phyloP scores from a whole-genome alignment of 1,140 invertebrate species.

The Colletes gigas region DNA sequence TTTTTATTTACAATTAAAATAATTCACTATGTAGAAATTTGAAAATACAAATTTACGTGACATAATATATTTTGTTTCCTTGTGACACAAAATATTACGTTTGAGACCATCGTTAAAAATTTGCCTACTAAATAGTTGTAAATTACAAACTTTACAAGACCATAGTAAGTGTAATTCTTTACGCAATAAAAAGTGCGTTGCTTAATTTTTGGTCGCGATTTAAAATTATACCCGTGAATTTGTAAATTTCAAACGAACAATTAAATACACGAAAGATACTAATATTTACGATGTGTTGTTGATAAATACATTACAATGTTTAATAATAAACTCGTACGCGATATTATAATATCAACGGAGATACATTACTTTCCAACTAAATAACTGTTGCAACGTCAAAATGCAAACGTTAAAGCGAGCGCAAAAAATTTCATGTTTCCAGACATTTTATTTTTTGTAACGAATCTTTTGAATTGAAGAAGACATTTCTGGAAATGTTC shows the following conservation, averaged over 20 bases:
- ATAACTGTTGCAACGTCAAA: not conserved
- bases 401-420: not conserved
- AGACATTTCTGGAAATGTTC: not conserved
- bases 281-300: not conserved
- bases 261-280: not conserved
- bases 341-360: slow-evolving; percentile 10
- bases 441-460: not conserved
- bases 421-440: not conserved
- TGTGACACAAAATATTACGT: too few species aligned
- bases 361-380: not conserved
- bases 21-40: not conserved
- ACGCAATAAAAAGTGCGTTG: too few species aligned
- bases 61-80: too few species aligned
- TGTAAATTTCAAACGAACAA: not conserved
- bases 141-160: too few species aligned
- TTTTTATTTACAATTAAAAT: not conserved
- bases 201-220: not conserved
- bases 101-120: too few species aligned
- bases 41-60: too few species aligned
- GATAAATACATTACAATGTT: not conserved
- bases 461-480: not conserved
- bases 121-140: too few species aligned
- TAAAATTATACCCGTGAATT: not conserved
- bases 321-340: slow-evolving; percentile 12
- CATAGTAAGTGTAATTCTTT: too few species aligned